Conservation (phyloP, 2,113 vertebrate genomes). For the Xenopus tropicalis region DNA sequence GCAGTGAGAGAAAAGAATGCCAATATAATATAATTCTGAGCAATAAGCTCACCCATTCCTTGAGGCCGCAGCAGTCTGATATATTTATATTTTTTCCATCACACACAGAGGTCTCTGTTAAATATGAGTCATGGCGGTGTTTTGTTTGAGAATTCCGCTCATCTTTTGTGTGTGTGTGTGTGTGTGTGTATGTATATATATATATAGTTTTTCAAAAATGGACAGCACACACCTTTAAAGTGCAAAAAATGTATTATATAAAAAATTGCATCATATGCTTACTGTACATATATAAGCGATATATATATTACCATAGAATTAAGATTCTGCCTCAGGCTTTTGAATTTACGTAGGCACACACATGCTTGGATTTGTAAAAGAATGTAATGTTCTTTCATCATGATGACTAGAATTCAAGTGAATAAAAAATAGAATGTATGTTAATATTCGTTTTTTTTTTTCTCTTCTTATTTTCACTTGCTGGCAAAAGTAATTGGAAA, state of each 20-base stretch:
- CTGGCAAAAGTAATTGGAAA: slow-evolving; percentile 88
- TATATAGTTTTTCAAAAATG: no score
- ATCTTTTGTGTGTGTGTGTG: no score
- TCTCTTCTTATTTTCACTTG: slow-evolving; percentile 20
- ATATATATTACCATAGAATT: slow-evolving; percentile 33
- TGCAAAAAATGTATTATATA: no score
- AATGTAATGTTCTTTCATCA: slow-evolving; percentile 7
- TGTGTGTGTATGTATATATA: no score
- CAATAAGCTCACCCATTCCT: rapidly evolving
- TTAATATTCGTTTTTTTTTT: slow-evolving; percentile 18
- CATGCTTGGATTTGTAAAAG: not conserved
- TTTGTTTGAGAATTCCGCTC: slow-evolving; percentile 31
- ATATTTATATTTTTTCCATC: slow-evolving; percentile 31
- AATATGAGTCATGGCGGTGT: slow-evolving; percentile 39
- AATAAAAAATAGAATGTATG: not conserved
- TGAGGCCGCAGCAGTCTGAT: not conserved
- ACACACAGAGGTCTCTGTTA: slow-evolving; percentile 48
- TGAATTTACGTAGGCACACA: slow-evolving; percentile 26
- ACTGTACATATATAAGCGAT: no score
- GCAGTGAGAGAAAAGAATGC: not conserved
- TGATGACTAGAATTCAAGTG: not conserved
- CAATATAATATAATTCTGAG: not conserved
- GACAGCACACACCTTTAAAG: no score
- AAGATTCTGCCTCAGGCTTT: slow-evolving; percentile 33
- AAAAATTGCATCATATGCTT: no score